Evolutionary conservation across 2,797 vertebrate genomes (phyloP), one percentile per base, ranked within the genome.

Genomic region (Amblyopsis hoosieri): DNA sequence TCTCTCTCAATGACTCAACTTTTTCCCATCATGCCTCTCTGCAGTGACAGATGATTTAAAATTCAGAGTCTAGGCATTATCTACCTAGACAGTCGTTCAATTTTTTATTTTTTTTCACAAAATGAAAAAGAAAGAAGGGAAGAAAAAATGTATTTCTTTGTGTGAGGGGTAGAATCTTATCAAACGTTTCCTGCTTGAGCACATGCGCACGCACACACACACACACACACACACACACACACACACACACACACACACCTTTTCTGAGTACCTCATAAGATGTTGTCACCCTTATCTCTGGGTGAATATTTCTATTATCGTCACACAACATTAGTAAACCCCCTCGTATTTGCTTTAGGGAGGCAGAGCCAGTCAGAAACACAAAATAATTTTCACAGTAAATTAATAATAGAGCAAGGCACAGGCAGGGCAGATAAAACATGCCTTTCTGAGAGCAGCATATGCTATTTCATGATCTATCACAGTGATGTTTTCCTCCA

Each of bases 401-500:
- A 78, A 85, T 84, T 83, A 83, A 86, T 83, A 85, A 79, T 49
- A 63, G 65, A 1, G 48, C 69, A 72, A 69, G 66, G 37, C 7
- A 61, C 70, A 57, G 19, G 65, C 69, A 65, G 67, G 69, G 62
- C 53, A 64, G 72, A 10, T 7, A 64, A 75, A 83, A 74, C 82
- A 80, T 15, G 74, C 67, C 71, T 42, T 71, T 14, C 62, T 82
- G 82, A 81, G 82, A 76, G 78, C 79, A 65, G 78, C 78, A 66
- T 60, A 80, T 17, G 65, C 80, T 85, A 85, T 88, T 85, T 81
- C 76, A 75, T 86, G 83, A 89, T 90, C 87, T 80, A 85, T 90
- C 85, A 82, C 66, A 48, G 77, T 67, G 84, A 88, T 89, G 89
- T 90, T 90, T 91, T 87, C 86, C 88, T 77, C 82, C 63, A 78